These are phyloP conservation scores for Cherax quadricarinatus DNA, from an alignment of 1,140 invertebrate species.

Conservation along the genomic window DNA sequence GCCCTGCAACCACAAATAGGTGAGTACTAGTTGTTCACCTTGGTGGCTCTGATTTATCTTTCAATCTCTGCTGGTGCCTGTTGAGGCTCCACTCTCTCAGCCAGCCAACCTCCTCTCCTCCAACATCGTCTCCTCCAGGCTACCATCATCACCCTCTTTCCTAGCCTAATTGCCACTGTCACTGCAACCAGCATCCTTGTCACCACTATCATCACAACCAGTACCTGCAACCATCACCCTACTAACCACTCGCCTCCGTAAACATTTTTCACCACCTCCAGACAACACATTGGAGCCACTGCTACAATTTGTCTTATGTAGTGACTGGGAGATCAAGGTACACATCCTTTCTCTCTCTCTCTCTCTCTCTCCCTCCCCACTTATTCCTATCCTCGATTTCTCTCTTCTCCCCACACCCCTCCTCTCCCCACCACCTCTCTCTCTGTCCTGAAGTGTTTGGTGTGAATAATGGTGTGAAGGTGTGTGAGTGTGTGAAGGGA, in stretches of 20 bases:
- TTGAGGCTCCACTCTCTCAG: neutral
- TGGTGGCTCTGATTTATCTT: neutral
- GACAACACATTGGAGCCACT: neutral
- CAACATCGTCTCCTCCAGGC: neutral
- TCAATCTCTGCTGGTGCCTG: neutral
- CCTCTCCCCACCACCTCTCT: neutral
- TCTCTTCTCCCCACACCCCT: neutral
- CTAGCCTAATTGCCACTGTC: too few relatives aligned
- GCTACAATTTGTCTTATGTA: neutral
- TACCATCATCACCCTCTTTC: too few relatives aligned
- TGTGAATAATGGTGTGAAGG: neutral
- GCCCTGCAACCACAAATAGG: neutral
- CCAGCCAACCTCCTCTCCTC: neutral
- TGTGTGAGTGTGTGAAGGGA: neutral
- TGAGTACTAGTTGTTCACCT: neutral
- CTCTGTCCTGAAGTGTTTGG: too few relatives aligned
- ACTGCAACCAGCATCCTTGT: too few relatives aligned
- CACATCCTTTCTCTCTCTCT: neutral
- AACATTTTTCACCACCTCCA: too few relatives aligned
- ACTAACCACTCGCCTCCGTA: too few relatives aligned
- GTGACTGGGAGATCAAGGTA: constrained; percentile 8
- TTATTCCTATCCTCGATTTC: too few relatives aligned
- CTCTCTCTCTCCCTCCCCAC: neutral
- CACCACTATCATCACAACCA: too few relatives aligned
- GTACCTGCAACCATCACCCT: too few relatives aligned